Conservation (phyloP, 2,113 vertebrate species). For the Grammomys dolichurus region DNA sequence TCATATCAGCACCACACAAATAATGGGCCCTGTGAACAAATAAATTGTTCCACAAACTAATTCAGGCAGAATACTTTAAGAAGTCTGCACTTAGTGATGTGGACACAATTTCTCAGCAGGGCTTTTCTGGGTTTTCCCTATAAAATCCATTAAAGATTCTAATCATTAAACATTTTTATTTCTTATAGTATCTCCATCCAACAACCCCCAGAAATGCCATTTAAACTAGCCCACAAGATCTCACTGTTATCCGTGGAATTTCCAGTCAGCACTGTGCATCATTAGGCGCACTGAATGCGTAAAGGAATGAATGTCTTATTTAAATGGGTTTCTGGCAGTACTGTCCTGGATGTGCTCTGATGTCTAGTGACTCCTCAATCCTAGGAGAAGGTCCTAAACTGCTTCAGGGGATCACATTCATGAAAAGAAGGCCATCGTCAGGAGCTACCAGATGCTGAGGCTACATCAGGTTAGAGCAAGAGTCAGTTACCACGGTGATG, state of each 20-base stretch:
- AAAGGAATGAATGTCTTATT: neutral
- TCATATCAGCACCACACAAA: neutral
- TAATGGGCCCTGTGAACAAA: neutral
- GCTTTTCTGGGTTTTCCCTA: neutral
- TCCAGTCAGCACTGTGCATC: neutral
- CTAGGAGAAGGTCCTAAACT: neutral
- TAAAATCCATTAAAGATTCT: neutral
- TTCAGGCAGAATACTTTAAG: neutral
- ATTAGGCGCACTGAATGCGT: neutral
- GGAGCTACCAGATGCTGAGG: neutral
- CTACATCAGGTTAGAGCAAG: neutral
- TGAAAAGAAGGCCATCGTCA: slow-evolving; percentile 6
- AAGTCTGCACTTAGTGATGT: neutral
- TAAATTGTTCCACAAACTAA: neutral
- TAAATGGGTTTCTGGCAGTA: neutral
- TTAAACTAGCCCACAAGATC: slow-evolving; percentile 4
- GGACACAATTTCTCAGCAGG: neutral
- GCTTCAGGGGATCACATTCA: neutral
- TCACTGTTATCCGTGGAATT: neutral
- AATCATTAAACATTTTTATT: neutral
- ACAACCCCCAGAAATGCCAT: neutral
- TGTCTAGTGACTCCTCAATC: neutral
- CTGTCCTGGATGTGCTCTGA: neutral
- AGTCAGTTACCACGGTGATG: neutral
- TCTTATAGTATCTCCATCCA: slow-evolving; percentile 37